Evolutionary conservation across 2,888 invertebrate species (phyloP).

Genomic region (Cantharis rufa): DNA sequence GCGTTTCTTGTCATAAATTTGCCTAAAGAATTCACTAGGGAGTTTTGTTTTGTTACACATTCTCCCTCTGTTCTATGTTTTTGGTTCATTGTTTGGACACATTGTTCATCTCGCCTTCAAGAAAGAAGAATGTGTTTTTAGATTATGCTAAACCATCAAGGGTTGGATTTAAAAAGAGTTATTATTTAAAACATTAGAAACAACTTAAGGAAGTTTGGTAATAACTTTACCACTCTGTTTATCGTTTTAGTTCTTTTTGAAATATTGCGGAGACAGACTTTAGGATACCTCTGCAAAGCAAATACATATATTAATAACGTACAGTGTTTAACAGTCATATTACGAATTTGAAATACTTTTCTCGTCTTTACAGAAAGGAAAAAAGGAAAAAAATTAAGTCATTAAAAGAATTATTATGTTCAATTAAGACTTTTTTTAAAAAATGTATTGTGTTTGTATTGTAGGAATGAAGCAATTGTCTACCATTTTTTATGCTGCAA

Average conservation of each 20-base stretch:
- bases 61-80: slow-evolving; percentile 46
- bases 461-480: not conserved
- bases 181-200: slow-evolving; percentile 19
- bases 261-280: not conserved
- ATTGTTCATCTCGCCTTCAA: slow-evolving; percentile 45
- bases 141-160: slow-evolving; percentile 46
- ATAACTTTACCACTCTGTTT: slow-evolving; percentile 3
- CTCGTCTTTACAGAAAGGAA: too few species aligned
- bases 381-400: too few species aligned
- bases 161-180: slow-evolving; percentile 26
- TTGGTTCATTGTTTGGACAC: slow-evolving; percentile 46
- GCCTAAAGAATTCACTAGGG: slow-evolving; percentile 50
- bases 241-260: not conserved
- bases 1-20: slow-evolving; percentile 51
- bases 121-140: slow-evolving; percentile 49
- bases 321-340: too few species aligned
- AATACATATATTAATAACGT: not conserved
- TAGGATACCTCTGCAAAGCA: not conserved
- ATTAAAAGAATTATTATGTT: not conserved
- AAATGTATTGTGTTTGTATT: not conserved
- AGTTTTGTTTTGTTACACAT: slow-evolving; percentile 47
- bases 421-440: not conserved
- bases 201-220: slow-evolving; percentile 9
- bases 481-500: not conserved
- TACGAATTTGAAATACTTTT: not conserved